A percentile compares a stretch with the other conserved stretches of the same genome.
Evolutionary conservation across 23 tunicate species (phyloP).

Genomic region (Oikopleura dioica): DNA sequence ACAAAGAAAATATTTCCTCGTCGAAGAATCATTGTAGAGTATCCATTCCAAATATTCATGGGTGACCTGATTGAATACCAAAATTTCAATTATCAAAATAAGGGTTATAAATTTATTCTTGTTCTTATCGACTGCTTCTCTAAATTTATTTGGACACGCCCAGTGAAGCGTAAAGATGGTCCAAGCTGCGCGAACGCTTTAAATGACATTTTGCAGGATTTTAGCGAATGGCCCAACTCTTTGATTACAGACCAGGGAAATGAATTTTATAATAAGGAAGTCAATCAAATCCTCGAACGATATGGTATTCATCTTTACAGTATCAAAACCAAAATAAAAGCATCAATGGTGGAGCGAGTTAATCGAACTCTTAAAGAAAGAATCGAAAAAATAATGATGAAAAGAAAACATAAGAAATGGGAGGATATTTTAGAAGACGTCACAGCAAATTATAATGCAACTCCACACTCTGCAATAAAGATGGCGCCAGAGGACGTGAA

Average conservation of each 20-base stretch:
- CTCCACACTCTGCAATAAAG: neutral
- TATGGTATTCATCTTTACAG: conserved; percentile 6
- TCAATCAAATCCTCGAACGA: neutral
- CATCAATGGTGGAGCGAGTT: neutral
- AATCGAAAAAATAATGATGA: neutral
- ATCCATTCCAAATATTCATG: conserved; percentile 11
- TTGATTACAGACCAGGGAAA: neutral
- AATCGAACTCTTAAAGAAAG: neutral
- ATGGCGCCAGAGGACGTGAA: neutral
- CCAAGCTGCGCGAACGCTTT: neutral
- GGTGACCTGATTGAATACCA: conserved; percentile 5
- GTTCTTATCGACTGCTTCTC: neutral
- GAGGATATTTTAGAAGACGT: neutral
- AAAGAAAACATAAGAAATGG: neutral
- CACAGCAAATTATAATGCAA: neutral
- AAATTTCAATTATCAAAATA: neutral
- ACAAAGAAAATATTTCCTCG: neutral
- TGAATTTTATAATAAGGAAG: conserved; percentile 7
- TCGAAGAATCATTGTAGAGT: neutral
- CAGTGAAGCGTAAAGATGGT: neutral
- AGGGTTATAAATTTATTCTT: neutral
- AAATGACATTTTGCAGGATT: neutral
- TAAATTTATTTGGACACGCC: neutral
- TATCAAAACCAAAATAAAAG: conserved; percentile 2
- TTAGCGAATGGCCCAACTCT: neutral